Conservation (phyloP, 2,888 invertebrate genomes). For the Sinhomidia bicolor region DNA sequence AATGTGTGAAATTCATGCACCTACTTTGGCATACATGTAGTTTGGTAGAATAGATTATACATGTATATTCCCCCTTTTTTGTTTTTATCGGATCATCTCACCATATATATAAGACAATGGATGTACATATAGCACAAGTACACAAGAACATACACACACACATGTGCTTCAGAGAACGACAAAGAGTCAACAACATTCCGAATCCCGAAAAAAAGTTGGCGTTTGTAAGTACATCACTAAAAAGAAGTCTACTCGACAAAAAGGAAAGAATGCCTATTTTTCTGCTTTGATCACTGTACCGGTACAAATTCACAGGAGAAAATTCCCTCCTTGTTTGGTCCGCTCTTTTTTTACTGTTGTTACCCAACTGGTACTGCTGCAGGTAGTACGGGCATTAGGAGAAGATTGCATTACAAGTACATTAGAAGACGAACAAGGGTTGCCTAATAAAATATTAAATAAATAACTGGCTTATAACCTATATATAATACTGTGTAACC, state of each 20-base stretch:
- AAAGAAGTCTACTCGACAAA: not conserved
- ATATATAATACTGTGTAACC: too few relatives aligned
- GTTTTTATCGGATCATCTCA: not conserved
- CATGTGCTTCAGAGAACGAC: not conserved
- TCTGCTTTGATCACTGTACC: constrained; percentile 42
- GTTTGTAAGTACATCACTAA: not conserved
- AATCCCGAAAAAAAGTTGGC: not conserved
- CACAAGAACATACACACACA: constrained; percentile 6
- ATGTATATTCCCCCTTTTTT: too few relatives aligned
- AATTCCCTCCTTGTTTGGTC: constrained; percentile 9
- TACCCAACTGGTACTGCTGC: too few relatives aligned
- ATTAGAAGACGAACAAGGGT: too few relatives aligned
- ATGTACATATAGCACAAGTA: too few relatives aligned
- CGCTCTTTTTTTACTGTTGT: constrained; percentile 17
- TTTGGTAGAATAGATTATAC: too few relatives aligned
- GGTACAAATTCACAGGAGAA: constrained; percentile 42
- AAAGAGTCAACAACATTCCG: not conserved
- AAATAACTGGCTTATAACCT: too few relatives aligned
- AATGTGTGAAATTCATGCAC: too few relatives aligned
- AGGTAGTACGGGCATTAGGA: not conserved
- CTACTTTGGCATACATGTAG: too few relatives aligned
- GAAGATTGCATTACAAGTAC: too few relatives aligned
- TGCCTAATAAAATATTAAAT: too few relatives aligned
- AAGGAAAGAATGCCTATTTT: not conserved
- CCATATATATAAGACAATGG: not conserved